A percentile compares a stretch with the other conserved stretches of the same genome.
phyloP scores from a whole-genome alignment of 2,113 vertebrate species.

The Tauraco erythrolophus region DNA sequence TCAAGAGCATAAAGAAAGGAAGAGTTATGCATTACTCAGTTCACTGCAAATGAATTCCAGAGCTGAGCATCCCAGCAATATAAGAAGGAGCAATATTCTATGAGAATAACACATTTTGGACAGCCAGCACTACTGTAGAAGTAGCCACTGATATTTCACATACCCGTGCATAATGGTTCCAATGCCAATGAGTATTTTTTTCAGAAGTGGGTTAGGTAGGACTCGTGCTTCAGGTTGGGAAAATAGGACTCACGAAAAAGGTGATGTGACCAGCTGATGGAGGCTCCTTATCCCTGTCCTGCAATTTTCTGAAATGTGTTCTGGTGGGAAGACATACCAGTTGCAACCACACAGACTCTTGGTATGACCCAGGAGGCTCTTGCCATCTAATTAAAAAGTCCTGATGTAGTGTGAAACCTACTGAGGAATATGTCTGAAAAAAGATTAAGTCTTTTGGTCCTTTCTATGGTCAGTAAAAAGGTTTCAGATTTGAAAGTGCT shows the following conservation, averaged over 20 bases:
- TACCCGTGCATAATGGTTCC: not conserved
- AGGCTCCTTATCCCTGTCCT: not conserved
- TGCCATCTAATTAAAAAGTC: not conserved
- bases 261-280: not conserved
- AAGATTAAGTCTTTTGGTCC: not conserved
- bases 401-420: not conserved
- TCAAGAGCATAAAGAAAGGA: not conserved
- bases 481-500: not conserved
- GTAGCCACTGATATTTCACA: not conserved
- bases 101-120: not conserved
- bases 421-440: not conserved
- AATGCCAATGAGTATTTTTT: not conserved
- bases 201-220: not conserved
- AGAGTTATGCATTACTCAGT: not conserved
- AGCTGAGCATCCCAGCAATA: not conserved
- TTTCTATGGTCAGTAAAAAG: not conserved
- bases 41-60: not conserved
- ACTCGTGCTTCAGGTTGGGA: not conserved
- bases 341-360: not conserved
- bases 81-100: no score
- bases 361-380: not conserved
- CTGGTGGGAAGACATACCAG: not conserved
- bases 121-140: not conserved
- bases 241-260: not conserved
- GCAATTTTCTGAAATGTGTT: not conserved